These are phyloP conservation scores for Pammene aurita DNA, from an alignment of 2,888 invertebrate species.

Conservation along the genomic window DNA sequence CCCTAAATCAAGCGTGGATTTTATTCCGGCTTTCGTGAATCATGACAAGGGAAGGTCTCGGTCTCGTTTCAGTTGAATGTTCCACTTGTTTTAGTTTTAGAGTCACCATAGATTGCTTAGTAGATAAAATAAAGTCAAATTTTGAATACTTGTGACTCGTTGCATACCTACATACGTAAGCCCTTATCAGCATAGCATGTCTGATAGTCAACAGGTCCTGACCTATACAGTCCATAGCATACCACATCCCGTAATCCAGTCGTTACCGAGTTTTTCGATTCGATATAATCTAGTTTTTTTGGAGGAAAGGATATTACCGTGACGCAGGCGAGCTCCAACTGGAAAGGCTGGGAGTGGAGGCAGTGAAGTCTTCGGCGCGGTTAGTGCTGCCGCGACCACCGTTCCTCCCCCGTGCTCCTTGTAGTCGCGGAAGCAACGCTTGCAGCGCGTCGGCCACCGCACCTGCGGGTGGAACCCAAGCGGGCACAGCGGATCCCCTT, in stretches of 20 bases:
- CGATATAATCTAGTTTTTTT: no score
- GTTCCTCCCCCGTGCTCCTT: conserved; percentile 86
- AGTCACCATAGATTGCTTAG: no score
- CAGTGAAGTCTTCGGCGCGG: conserved; percentile 86
- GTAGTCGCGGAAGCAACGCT: conserved; percentile 96
- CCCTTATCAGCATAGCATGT: no score
- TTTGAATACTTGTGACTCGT: no score
- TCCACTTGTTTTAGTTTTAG: background rate
- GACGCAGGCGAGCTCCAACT: conserved; percentile 84
- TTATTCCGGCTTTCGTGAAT: conserved; percentile 34
- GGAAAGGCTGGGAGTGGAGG: conserved; percentile 91
- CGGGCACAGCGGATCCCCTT: conserved; percentile 94
- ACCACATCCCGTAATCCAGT: no score
- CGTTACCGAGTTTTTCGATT: no score
- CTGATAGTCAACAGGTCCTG: no score
- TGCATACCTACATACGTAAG: no score
- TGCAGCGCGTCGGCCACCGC: conserved; percentile 96
- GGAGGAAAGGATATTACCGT: conserved; percentile 64
- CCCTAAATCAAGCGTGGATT: conserved; percentile 22
- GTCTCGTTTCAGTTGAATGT: conserved; percentile 7
- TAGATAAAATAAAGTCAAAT: no score
- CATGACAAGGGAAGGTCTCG: conserved; percentile 23
- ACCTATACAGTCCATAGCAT: no score
- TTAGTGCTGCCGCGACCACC: conserved; percentile 87
- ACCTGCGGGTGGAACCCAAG: conserved; percentile 97